These are phyloP conservation scores for Herpetotheres cachinnans DNA, from an alignment of 2,113 vertebrate genomes.

Conservation along the genomic window DNA sequence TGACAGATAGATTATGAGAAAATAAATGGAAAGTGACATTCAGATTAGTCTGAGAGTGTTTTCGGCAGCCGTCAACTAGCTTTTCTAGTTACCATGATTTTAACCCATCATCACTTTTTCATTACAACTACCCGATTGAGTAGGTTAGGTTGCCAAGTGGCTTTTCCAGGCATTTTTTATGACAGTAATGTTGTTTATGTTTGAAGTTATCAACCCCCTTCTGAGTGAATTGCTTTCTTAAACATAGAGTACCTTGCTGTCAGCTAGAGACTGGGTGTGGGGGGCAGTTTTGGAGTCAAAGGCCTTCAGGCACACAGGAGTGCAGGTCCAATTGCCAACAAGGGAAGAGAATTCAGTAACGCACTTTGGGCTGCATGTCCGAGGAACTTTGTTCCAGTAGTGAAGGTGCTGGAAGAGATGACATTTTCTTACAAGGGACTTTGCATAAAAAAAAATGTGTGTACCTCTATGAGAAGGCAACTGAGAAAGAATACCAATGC, in stretches of 20 bases:
- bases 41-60: not conserved
- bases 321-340: not conserved
- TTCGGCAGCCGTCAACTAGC: slow-evolving; percentile 35
- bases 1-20: slow-evolving; percentile 56
- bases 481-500: not conserved
- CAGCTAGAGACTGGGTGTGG: not conserved
- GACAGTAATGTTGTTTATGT: slow-evolving; percentile 31
- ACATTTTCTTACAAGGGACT: not conserved
- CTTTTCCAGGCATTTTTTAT: slow-evolving; percentile 36
- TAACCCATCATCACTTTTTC: slow-evolving; percentile 45
- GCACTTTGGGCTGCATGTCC: not conserved
- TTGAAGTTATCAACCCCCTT: slow-evolving; percentile 30
- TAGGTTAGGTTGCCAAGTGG: not conserved
- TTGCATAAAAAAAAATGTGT: not conserved
- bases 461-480: not conserved
- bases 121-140: slow-evolving; percentile 2
- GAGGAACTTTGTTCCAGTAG: not conserved
- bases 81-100: slow-evolving; percentile 35
- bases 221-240: not conserved
- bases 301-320: not conserved
- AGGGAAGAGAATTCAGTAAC: not conserved
- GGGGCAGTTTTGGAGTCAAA: not conserved
- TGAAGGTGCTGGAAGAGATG: not conserved
- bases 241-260: not conserved
- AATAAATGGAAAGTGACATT: slow-evolving; percentile 58